These are phyloP conservation scores for Alaudala cheleensis DNA, from an alignment of 2,113 vertebrate genomes.

Conservation along the genomic window DNA sequence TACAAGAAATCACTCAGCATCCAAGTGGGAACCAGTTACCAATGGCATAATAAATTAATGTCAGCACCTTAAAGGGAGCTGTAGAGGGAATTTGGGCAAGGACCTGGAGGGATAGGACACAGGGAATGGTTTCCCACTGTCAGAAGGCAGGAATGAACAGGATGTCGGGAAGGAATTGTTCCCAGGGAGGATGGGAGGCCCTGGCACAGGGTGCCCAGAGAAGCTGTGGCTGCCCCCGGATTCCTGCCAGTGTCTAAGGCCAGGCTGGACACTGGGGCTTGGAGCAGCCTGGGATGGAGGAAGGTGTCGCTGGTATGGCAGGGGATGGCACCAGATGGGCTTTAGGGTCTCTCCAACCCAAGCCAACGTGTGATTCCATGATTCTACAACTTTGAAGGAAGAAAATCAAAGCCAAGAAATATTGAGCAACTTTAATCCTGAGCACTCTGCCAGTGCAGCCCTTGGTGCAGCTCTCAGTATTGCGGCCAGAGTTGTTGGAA, in stretches of 20 bases:
- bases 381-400: background rate
- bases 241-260: background rate
- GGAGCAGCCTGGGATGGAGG: background rate
- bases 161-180: accelerated
- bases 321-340: accelerated
- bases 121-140: background rate
- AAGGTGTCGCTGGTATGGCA: accelerated
- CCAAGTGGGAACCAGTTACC: background rate
- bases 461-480: background rate
- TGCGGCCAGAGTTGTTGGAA: background rate
- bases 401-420: background rate
- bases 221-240: background rate
- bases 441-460: background rate
- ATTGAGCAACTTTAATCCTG: background rate
- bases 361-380: no score
- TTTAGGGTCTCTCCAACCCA: background rate
- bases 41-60: background rate
- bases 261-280: accelerated
- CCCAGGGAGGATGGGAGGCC: accelerated
- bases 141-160: background rate
- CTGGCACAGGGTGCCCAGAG: background rate
- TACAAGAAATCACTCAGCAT: background rate
- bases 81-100: background rate
- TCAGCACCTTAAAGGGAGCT: background rate
- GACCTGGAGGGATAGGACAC: accelerated